Conservation (phyloP, 2,113 vertebrate genomes). For the Turnix velox region DNA sequence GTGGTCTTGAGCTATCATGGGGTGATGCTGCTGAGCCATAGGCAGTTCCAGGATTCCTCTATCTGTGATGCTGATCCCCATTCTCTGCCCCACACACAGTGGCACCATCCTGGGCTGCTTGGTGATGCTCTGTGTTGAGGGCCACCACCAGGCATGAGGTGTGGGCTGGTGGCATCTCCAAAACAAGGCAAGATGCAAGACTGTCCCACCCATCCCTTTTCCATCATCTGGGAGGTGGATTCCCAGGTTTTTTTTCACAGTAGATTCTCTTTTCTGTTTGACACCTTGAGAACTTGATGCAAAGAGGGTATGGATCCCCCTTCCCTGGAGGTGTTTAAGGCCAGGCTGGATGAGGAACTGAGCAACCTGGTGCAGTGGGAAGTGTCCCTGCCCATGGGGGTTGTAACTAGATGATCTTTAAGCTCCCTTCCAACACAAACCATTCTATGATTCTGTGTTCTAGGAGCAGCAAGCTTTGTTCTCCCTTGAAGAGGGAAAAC, state of each 20-base stretch:
- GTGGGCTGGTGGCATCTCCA: background rate
- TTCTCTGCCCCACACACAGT: accelerated
- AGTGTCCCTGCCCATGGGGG: too few species aligned
- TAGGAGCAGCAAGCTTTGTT: background rate
- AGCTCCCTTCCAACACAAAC: too few species aligned
- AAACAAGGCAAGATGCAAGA: accelerated
- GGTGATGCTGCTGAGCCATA: background rate
- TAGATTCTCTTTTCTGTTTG: background rate
- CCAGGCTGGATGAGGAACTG: too few species aligned
- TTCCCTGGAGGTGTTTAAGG: too few species aligned
- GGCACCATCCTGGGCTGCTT: accelerated
- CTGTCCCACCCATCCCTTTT: accelerated
- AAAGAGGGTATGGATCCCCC: too few species aligned
- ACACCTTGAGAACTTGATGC: accelerated
- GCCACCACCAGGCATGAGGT: accelerated
- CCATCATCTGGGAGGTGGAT: background rate
- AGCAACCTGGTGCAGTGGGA: too few species aligned
- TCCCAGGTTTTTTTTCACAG: accelerated
- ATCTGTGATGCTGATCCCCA: background rate
- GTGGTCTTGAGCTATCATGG: accelerated
- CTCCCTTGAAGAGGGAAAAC: background rate
- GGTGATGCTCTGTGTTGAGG: accelerated
- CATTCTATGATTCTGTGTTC: too few species aligned
- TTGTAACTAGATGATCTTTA: too few species aligned
- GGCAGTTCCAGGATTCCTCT: accelerated